Conservation (phyloP, 2,797 vertebrate species). For the Aphelocoma californica region DNA sequence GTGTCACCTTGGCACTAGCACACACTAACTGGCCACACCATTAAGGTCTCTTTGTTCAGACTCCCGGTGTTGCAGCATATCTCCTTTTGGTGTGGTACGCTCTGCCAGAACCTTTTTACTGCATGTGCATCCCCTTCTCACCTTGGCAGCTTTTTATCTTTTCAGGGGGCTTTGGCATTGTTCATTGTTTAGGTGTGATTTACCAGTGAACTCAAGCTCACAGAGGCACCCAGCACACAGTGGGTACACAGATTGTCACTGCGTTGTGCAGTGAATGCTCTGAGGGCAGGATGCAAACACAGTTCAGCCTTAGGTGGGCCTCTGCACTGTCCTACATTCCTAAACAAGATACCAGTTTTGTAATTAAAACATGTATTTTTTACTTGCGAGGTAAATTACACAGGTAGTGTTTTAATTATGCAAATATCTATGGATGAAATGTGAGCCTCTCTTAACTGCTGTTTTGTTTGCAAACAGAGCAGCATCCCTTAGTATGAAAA, state of each 20-base stretch:
- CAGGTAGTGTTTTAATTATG: neutral
- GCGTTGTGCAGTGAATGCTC: neutral
- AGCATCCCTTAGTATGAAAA: neutral
- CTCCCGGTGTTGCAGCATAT: accelerated
- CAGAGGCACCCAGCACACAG: neutral
- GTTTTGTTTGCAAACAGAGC: neutral
- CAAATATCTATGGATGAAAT: neutral
- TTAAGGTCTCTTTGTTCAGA: neutral
- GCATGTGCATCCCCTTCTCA: neutral
- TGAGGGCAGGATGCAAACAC: neutral
- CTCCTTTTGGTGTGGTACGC: neutral
- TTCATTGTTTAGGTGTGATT: neutral
- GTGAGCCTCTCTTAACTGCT: neutral
- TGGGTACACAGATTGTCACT: neutral
- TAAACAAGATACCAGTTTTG: neutral
- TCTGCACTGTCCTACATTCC: neutral
- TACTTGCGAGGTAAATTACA: neutral
- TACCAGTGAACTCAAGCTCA: neutral
- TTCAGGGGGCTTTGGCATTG: accelerated
- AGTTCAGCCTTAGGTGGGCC: neutral
- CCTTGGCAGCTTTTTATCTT: neutral
- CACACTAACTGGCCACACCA: neutral
- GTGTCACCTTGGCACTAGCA: neutral
- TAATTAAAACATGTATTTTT: neutral
- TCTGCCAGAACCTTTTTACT: neutral